Evolutionary conservation across 2,888 invertebrate genomes (phyloP), one percentile per base, ranked within the genome.

Genomic region (Helleia helle): DNA sequence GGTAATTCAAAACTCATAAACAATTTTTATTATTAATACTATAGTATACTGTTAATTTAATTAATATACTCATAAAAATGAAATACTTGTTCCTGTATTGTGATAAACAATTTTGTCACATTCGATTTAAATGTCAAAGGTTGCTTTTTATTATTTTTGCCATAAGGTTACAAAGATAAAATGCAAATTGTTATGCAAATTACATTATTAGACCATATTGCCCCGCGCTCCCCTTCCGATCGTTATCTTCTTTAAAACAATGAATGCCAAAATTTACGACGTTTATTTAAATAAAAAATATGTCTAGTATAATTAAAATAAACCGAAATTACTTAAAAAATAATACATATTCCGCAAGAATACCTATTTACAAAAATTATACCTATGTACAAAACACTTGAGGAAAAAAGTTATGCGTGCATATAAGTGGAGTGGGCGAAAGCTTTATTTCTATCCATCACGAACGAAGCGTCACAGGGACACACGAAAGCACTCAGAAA

Each of bases 401-500:
- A 13, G 8, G 13, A 12, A 8, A 8, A 22, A 8, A 22, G 22
- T 6, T 22, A 46, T 55, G 50, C 52, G 51, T 55, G 53, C 43
- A 41, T 41, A 36, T 54, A 52, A 56, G 52, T 49, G 55, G 42
- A 30, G 46, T 48, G 34, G 40, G 47, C 46, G 47, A 50, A 48
- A 52, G 55, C 59, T 60, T 71, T 67, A 68, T 65, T 61, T 59
- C 61, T 61, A 61, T 68, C 61, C 62, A 71, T 73, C 77, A 80
- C 73, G 71, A 70, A 74, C 53, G 55, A 58, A 64, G 62, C 71
- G 66, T 68, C 65, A 62, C 62, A 60, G 58, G n/a, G 60, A 75
- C 73, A 75, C 77, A 70, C 70, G 68, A 75, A 72, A 66, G 71
- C 76, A 77, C 77, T 80, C 57, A 65, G 63, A 65, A 66, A 61